Percentiles rank a stretch among this genome's conserved stretches.
These are phyloP conservation scores for Tetrax tetrax DNA, from an alignment of 2,113 vertebrate species.

Conservation along the genomic window DNA sequence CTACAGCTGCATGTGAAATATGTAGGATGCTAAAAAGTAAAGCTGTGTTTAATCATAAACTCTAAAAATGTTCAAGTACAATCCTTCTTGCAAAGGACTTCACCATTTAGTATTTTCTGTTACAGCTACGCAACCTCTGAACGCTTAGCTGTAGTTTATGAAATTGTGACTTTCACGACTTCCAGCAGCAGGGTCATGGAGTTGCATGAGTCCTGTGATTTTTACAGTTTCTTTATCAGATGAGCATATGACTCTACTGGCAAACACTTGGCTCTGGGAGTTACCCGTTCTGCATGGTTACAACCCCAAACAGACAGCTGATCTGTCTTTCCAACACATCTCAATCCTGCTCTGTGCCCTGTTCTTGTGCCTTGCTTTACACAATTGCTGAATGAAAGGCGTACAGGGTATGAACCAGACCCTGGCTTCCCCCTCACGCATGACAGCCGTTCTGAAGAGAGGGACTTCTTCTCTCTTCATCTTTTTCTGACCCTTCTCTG, in stretches of 20 bases:
- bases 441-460: not conserved
- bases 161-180: not conserved
- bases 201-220: not conserved
- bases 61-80: not conserved
- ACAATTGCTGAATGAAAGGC: not conserved
- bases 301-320: not conserved
- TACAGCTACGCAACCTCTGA: not conserved
- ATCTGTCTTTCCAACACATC: not conserved
- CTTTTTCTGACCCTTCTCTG: not conserved
- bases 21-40: not conserved
- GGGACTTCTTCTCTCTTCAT: not conserved
- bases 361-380: not conserved
- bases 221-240: not conserved
- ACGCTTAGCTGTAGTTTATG: not conserved
- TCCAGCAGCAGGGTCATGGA: not conserved
- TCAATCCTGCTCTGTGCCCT: not conserved
- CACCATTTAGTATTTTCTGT: not conserved
- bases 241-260: not conserved
- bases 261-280: not conserved
- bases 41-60: not conserved
- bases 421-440: not conserved
- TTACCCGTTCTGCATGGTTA: not conserved
- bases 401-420: not conserved
- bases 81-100: not conserved
- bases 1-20: not conserved